Evolutionary conservation across 53 echinoderm and acorn worm species (phyloP).

Genomic region (Zoroaster sp.): DNA sequence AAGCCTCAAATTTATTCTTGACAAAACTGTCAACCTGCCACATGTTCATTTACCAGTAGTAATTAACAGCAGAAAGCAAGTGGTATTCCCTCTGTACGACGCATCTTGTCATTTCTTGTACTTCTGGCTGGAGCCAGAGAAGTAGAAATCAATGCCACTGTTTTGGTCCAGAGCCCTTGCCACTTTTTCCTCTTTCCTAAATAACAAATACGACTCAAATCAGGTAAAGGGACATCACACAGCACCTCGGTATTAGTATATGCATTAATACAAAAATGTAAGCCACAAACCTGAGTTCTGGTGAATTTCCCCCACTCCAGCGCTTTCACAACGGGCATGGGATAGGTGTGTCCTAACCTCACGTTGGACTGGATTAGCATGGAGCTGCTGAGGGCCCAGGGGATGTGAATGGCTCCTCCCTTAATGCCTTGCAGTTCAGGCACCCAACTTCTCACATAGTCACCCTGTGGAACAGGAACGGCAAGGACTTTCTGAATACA

Average conservation of each 20-base stretch:
- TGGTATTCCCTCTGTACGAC: too few species aligned
- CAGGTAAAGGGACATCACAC: background rate
- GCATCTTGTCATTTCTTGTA: background rate
- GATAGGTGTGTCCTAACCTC: constrained; percentile 76
- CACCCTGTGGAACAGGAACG: constrained; percentile 61
- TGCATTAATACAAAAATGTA: background rate
- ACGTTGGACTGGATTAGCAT: constrained; percentile 60
- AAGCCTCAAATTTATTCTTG: too few species aligned
- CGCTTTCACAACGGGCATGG: constrained; percentile 72
- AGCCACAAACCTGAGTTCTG: constrained; percentile 51
- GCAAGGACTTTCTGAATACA: background rate
- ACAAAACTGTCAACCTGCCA: too few species aligned
- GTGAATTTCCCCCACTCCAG: constrained; percentile 77
- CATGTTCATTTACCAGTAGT: too few species aligned
- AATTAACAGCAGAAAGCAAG: too few species aligned
- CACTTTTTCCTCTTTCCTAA: constrained; percentile 55
- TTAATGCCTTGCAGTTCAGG: constrained; percentile 75
- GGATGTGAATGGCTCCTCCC: constrained; percentile 70
- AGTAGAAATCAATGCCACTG: constrained; percentile 86
- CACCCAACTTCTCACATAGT: constrained; percentile 80
- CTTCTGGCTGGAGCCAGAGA: constrained; percentile 55
- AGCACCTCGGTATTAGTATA: too few species aligned
- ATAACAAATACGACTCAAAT: background rate
- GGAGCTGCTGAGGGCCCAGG: constrained; percentile 73
- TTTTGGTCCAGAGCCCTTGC: constrained; percentile 40